Evolutionary conservation across 2,113 vertebrate species (phyloP), one percentile per base, ranked within the genome.

Genomic region (Tretioscincus oriximinensis): DNA sequence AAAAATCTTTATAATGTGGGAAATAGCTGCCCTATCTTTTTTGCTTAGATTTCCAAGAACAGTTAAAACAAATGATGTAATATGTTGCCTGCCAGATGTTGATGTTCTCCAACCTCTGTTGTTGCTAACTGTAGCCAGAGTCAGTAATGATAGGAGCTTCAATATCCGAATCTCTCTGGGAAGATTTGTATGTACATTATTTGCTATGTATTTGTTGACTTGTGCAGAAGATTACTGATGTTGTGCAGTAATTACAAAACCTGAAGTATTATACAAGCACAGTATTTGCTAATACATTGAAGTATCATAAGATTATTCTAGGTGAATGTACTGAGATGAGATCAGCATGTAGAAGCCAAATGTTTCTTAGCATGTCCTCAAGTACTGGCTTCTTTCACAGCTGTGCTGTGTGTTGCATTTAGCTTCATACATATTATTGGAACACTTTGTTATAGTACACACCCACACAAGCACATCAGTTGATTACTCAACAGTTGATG

Each of bases 261-360:
- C 51, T 67, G 47, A 51, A 67, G 61, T 8, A 76, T 63, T 41
- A 63, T 64, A 45, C 74, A n/a, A 41, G 45, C 67, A 31, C 49
- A 51, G 49, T 65, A 67, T 77, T 77, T 65, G 49, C 76, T 77
- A n/a, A 77, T 67, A 67, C 29, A 77, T 77, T 77, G 31, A 51
- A 20, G n/a, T 77, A 22, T 47, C 45, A 12, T 29, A 67, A 67
- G 47, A 72, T 71, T 71, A 71, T 47, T 71, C 67, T 68, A 68
- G 67, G 60, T 28, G 74, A 77, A 66, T 11, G 45, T 51, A 66
- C 75, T 76, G n/a, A 66, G 24, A 67, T 24, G 67, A 9, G 63
- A 78, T 78, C 64, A 54, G 51, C n/a, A 31, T 28, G 29, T 78
- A 54, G 28, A 54, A 78, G 29, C 65, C 76, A 78, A 78, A 29